Conservation (phyloP, 2,797 vertebrate species). For the Sylvilagus floridanus region DNA sequence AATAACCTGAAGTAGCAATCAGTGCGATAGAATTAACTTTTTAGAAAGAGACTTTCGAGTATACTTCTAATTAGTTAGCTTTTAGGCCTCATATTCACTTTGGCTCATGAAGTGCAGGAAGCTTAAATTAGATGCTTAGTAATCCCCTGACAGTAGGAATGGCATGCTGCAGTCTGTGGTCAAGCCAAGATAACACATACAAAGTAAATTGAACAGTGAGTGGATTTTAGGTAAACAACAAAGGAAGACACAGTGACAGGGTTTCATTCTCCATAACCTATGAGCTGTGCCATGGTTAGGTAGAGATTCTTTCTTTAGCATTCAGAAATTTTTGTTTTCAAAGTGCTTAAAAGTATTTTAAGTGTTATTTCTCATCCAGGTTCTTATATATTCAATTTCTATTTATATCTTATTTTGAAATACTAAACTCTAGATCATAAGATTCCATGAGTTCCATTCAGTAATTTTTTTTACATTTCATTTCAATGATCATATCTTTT, state of each 20-base stretch:
- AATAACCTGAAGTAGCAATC: not conserved
- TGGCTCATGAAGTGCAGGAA: not conserved
- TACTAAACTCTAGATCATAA: not conserved
- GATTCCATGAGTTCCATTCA: not conserved
- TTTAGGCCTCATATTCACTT: not conserved
- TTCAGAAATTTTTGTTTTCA: slow-evolving; percentile 30
- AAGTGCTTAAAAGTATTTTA: not conserved
- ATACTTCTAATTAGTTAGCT: slow-evolving; percentile 16
- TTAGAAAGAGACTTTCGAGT: slow-evolving; percentile 45
- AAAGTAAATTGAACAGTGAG: not conserved
- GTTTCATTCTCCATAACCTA: not conserved
- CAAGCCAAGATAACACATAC: not conserved
- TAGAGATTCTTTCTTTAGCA: not conserved
- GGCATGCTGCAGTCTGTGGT: not conserved
- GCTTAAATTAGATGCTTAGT: not conserved
- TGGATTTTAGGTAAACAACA: not conserved
- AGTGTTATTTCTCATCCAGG: not conserved
- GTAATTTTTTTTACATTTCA: not conserved
- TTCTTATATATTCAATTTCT: not conserved
- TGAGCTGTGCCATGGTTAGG: not conserved
- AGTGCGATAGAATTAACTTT: not conserved
- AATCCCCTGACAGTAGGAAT: not conserved
- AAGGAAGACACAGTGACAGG: not conserved
- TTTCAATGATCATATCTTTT: slow-evolving; percentile 1
- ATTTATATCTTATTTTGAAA: slow-evolving; percentile 37